Base-by-base conservation (phyloP, 64 coral and sea anemone genomes). In the Stichodactyla mertensii region DNA sequence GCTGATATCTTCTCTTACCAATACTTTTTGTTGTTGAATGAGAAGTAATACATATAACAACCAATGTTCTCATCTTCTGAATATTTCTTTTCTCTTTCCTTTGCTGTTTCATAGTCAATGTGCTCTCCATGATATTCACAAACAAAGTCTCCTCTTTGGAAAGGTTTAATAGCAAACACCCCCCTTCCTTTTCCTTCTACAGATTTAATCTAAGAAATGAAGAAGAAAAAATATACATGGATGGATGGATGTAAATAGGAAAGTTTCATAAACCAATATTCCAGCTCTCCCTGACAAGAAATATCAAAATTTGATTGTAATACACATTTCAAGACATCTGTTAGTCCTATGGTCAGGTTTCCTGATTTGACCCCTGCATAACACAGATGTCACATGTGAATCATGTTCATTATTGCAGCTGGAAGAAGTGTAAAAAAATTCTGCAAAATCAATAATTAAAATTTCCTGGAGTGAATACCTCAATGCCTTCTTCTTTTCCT, bases 1-100 rank as follows among this genome's bases (percentile, higher is more conserved):
- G 4, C 36, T 45, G 36, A 45, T 45, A 45, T 45, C 36, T 55
- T 6, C 55, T 23, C 97, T 95, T 79, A 99, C 97, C 97, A 99
- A 58, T 91, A 91, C 67, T 95, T 94, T 58, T 99, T 95, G 77
- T 95, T 92, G 54, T 91, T 95, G 70, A 88, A 99, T 16, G 13
- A 26, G 74, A 99, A 92, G 57, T 99, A 99, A 91, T 99, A 99
- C 97, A 99, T 99, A 77, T 99, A 99, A 85, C 92, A 99, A 20
- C 97, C 97, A 71, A 95, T 88, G 60, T 94, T 90, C 7, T 86
- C 87, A 78, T 95, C 84, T 23, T 84, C 90, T 79, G 86, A 85
- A 80, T 95, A 99, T 7, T 86, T 28, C 56, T 90, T 88, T 64
- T 99, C 97, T 51, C 97, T 84, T 20, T 92, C 77, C 53, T 89